Evolutionary conservation across 2,113 vertebrate genomes (phyloP).

Genomic region (Marmota flaviventris): DNA sequence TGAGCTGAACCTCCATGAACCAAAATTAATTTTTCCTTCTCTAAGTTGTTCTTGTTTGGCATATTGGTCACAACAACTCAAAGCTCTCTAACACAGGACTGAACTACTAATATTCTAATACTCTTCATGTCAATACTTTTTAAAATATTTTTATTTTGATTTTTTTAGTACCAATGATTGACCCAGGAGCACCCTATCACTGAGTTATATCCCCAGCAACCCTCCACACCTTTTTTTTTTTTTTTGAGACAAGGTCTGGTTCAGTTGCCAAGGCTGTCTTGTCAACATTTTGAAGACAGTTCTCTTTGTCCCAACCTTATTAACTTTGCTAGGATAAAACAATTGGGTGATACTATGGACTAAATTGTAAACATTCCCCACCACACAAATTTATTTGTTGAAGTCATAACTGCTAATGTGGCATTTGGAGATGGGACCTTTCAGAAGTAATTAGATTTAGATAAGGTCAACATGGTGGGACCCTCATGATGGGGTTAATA

Average conservation of each 20-base stretch:
- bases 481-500: neutral
- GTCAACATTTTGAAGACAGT: neutral
- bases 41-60: too few species aligned
- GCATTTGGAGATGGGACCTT: neutral
- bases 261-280: neutral
- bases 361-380: neutral
- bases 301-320: conserved; percentile 35
- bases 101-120: neutral
- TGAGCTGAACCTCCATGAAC: too few species aligned
- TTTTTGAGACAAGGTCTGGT: neutral
- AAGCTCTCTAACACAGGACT: neutral
- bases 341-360: neutral
- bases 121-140: neutral
- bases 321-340: neutral
- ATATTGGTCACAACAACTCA: too few species aligned
- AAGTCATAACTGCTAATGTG: neutral
- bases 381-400: neutral
- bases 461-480: neutral
- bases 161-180: too few species aligned
- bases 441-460: neutral
- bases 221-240: neutral
- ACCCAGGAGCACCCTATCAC: too few species aligned
- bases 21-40: too few species aligned
- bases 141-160: too few species aligned
- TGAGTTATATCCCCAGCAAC: too few species aligned